Conservation (phyloP, 2,888 invertebrate genomes). For the Octonoba sinensis region DNA sequence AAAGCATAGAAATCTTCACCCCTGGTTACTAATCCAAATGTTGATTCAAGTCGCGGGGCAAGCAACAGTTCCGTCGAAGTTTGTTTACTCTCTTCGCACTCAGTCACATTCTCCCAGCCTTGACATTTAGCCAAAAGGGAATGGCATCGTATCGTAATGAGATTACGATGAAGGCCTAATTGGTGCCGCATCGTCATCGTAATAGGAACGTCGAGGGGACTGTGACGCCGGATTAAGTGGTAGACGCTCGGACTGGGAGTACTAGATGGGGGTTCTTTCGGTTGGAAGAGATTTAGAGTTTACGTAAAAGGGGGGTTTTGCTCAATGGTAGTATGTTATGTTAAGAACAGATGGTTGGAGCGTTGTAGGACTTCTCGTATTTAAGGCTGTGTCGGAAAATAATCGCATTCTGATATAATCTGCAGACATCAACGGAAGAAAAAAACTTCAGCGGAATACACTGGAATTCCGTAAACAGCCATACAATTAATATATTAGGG, state of each 20-base stretch:
- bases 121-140: slow-evolving; percentile 41
- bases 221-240: slow-evolving; percentile 27
- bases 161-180: slow-evolving; percentile 52
- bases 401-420: too few species aligned
- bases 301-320: slow-evolving; percentile 38
- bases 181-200: slow-evolving; percentile 40
- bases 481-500: too few species aligned
- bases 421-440: too few species aligned
- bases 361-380: too few species aligned
- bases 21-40: slow-evolving; percentile 20
- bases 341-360: too few species aligned
- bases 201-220: slow-evolving; percentile 12
- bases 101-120: slow-evolving; percentile 6
- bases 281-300: slow-evolving; percentile 35
- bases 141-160: slow-evolving; percentile 45
- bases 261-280: slow-evolving; percentile 3
- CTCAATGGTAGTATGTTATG: background rate
- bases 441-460: too few species aligned
- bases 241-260: background rate
- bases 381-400: too few species aligned
- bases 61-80: slow-evolving; percentile 24
- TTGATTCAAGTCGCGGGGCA: slow-evolving; percentile 21
- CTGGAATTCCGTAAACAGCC: too few species aligned
- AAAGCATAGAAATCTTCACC: too few species aligned
- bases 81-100: slow-evolving; percentile 26